Base-by-base conservation (phyloP, 1,140 invertebrate genomes). In the Zaprionus lachaisei region DNA sequence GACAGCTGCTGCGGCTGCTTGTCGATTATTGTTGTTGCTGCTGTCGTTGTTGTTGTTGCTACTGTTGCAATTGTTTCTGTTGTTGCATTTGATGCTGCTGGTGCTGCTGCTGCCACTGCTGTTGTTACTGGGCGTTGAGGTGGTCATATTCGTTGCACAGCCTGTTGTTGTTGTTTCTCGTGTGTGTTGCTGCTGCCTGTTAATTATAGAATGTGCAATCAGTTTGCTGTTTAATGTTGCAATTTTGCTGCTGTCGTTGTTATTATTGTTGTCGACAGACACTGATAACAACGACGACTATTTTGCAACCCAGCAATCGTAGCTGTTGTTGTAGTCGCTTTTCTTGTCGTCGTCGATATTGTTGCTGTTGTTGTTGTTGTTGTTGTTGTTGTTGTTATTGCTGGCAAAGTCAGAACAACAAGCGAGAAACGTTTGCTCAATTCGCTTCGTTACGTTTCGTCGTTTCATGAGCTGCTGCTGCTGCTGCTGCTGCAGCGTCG, bases 401-500 rank as follows among this genome's bases (percentile, higher is more conserved):
- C 17, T 71, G 34, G 34, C 60, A 58, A 11, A 34, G 60, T 34
- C 73, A 75, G 67, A 75, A 75, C 67, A 74, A 57, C 58, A 72
- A 65, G 17, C 34, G 55, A 61, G 61, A 61, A 76, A 72, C 55
- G 68, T 72, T 76, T 76, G 56, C 68, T 72, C 47, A 65, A 72
- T 55, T 51, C 61, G 44, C 17, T 74, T 57, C 37, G 47, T 44
- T 47, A 24, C 20, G 71, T 55, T 73, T 47, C 49, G 49, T 47
- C 57, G 49, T 55, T 72, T 38, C 22, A 20, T 66, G 20, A 44
- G 65, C 41, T 17, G 17, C 54, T 69, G 65, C 41, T 17, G 17
- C 54, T 69, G 65, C 41, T 87, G 80, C 77, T 83, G 83, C 75
- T 87, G 83, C 75, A 69, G 72, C 84, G 81, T 79, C 81, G 80